Evolutionary conservation across 2,797 vertebrate species (phyloP), one percentile per base, ranked within the genome.

Genomic region (Fratercula arctica): DNA sequence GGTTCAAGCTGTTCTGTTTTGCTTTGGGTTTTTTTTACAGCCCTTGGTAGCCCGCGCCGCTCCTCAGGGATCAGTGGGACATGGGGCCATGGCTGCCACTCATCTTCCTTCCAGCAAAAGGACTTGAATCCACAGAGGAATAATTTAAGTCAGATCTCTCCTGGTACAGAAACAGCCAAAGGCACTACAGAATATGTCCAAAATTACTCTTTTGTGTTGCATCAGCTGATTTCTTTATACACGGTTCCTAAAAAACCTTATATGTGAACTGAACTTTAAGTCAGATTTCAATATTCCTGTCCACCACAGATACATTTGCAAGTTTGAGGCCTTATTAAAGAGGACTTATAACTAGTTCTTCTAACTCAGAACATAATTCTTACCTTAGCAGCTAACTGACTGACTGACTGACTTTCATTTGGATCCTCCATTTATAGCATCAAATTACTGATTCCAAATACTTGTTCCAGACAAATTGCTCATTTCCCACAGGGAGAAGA

Each of bases 1-100:
- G 74, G 74, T 85, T 95, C 96, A 93, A 94, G 85, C 54, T 91
- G 89, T 84, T 95, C 93, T 93, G 57, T 66, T 93, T 89, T 88
- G 46, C 79, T 84, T 86, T 85, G 61, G 17, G 33, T 15, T 48
- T 31, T 75, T 68, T 85, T 72, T 89, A 56, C 35, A 82, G 39
- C 35, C 73, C 33, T 91, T 46, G 41, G 53, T 67, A 80, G 68
- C 54, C 83, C 2, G 2, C 2, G 1, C 26, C 43, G 18, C 35
- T 69, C 67, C 43, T 57, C 60, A 37, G 91, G 84, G 70, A 92
- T 89, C 72, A 67, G 37, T 35, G 56, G 81, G 81, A 89, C 84
- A 64, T 0, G 0, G 33, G 53, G 33, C 53, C 1, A 2, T 28
- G 57, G 16, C 84, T 94, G 88, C 75, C 70, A 56, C 41, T 96